Evolutionary conservation across 2,888 invertebrate species (phyloP).

Genomic region (Branchinecta sandiegonensis): DNA sequence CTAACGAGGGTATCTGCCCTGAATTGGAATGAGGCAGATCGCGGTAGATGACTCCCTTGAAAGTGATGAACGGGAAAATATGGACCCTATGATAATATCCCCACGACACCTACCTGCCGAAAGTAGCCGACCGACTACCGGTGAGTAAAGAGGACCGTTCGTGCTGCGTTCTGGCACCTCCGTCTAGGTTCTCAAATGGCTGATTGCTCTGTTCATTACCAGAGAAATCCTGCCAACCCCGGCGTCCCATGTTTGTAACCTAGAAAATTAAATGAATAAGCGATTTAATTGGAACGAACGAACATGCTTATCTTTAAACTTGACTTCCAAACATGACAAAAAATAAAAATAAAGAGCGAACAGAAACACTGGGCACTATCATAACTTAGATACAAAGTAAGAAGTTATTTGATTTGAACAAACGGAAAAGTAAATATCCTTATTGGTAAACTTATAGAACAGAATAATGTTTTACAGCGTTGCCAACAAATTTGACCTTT

Average conservation of each 20-base stretch:
- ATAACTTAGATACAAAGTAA: not conserved
- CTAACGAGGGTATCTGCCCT: too few species aligned
- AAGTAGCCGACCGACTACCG: not conserved
- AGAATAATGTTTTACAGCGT: too few species aligned
- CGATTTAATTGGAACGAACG: too few species aligned
- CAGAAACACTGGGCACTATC: too few species aligned
- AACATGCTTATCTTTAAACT: too few species aligned
- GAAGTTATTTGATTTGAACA: slow-evolving; percentile 19
- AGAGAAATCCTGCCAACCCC: slow-evolving; percentile 30
- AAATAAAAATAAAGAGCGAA: too few species aligned
- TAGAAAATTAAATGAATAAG: slow-evolving; percentile 23
- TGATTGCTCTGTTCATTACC: slow-evolving; percentile 28
- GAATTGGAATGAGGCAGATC: too few species aligned
- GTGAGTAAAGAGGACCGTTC: slow-evolving; percentile 21
- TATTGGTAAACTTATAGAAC: slow-evolving; percentile 14
- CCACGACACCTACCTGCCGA: not conserved
- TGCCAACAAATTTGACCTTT: too few species aligned
- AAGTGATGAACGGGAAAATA: too few species aligned
- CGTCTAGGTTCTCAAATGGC: slow-evolving; percentile 25
- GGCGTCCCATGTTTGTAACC: slow-evolving; percentile 30
- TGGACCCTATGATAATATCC: too few species aligned
- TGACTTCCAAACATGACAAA: too few species aligned
- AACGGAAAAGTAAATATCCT: slow-evolving; percentile 17
- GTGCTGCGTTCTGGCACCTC: slow-evolving; percentile 15
- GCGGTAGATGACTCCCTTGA: too few species aligned